A percentile compares a stretch with the other conserved stretches of the same genome.
These are phyloP conservation scores for Sebastes elongatus DNA, from an alignment of 2,797 vertebrate species.

Conservation along the genomic window DNA sequence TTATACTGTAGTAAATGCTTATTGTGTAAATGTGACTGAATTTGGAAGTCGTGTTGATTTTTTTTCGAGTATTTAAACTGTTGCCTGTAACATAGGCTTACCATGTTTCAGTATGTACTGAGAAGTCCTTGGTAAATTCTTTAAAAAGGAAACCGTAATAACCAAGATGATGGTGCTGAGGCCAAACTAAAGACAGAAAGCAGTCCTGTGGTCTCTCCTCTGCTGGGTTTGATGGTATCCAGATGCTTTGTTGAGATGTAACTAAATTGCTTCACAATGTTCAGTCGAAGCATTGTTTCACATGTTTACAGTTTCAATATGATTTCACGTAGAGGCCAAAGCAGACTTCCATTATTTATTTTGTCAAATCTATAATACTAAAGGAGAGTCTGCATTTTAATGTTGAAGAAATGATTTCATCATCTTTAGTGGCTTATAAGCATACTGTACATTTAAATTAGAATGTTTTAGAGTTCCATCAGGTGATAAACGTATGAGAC, in stretches of 20 bases:
- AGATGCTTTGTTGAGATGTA: conserved; percentile 49
- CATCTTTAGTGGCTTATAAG: not conserved
- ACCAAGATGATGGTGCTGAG: not conserved
- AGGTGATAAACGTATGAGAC: not conserved
- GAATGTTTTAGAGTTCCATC: not conserved
- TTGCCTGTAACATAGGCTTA: not conserved
- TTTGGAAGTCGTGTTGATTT: too few relatives aligned
- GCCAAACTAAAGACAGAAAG: not conserved
- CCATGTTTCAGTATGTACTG: not conserved
- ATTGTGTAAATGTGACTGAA: not conserved
- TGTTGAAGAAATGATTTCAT: not conserved
- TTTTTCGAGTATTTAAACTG: not conserved
- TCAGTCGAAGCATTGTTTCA: conserved; percentile 25
- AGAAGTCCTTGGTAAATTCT: not conserved
- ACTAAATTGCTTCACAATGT: conserved; percentile 20
- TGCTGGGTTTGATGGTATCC: conserved; percentile 38
- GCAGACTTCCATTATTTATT: not conserved
- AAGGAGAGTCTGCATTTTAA: not conserved
- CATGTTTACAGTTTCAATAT: not conserved
- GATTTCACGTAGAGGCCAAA: not conserved
- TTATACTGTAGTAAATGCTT: not conserved
- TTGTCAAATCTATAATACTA: too few relatives aligned
- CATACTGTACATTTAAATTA: not conserved
- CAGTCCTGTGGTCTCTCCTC: not conserved
- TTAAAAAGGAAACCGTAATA: not conserved